A percentile compares a stretch with the other conserved stretches of the same genome.
These are phyloP conservation scores for Luperina testacea DNA, from an alignment of 2,888 invertebrate genomes.

Conservation along the genomic window DNA sequence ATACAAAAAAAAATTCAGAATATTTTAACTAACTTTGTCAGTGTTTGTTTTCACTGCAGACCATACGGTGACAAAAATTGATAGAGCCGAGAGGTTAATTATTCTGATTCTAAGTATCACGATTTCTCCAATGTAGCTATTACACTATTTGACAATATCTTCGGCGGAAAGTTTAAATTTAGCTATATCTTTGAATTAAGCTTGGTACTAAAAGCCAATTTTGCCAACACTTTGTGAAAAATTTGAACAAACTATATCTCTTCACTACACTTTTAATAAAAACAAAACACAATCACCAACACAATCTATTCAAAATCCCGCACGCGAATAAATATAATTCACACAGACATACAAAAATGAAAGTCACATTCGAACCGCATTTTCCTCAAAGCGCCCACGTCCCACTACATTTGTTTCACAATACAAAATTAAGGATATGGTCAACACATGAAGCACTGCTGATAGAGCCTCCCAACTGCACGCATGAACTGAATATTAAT, in stretches of 20 bases:
- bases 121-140: not conserved
- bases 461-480: conserved; percentile 53
- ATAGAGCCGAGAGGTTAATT: not conserved
- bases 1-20: not conserved
- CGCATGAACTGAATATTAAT: conserved; percentile 65
- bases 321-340: conserved; percentile 40
- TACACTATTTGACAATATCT: not conserved
- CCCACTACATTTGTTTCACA: conserved; percentile 54
- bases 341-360: conserved; percentile 27
- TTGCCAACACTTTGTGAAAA: not conserved
- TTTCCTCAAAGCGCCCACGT: conserved; percentile 47
- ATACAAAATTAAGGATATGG: conserved; percentile 62
- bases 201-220: not conserved
- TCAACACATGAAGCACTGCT: conserved; percentile 52
- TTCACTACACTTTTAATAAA: not conserved
- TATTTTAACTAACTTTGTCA: not conserved
- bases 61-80: not conserved
- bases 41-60: not conserved
- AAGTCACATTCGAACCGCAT: conserved; percentile 39
- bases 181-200: not conserved
- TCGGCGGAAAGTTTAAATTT: not conserved
- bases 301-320: conserved; percentile 13
- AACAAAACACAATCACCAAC: conserved; percentile 5
- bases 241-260: not conserved
- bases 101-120: not conserved